Conservation (phyloP, 2,113 vertebrate genomes). For the Carollia perspicillata region DNA sequence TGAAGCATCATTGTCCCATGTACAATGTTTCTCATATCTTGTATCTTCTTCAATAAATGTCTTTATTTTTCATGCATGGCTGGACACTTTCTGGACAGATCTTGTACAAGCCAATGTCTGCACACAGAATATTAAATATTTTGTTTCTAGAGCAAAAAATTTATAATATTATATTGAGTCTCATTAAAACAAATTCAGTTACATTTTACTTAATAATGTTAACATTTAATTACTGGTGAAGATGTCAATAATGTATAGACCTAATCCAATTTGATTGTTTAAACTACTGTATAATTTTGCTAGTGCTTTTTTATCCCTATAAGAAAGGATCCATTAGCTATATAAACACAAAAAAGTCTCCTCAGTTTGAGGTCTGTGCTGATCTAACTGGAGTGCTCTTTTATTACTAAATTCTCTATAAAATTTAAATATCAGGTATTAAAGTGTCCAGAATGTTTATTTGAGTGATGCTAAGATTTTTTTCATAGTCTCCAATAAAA, state of each 20-base stretch:
- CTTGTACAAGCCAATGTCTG: not conserved
- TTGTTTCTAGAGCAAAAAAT: conserved; percentile 14
- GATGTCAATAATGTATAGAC: not conserved
- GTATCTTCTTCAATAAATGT: too few species aligned
- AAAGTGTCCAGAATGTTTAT: conserved; percentile 4
- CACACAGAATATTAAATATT: not conserved
- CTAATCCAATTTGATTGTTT: not conserved
- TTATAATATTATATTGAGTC: not conserved
- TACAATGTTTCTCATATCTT: too few species aligned
- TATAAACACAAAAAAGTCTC: not conserved
- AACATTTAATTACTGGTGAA: not conserved
- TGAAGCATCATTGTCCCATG: too few species aligned
- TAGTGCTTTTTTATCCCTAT: not conserved
- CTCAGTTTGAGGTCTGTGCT: not conserved
- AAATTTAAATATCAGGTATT: not conserved
- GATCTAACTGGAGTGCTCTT: not conserved
- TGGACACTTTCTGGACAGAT: too few species aligned
- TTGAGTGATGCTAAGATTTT: not conserved
- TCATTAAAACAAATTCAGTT: conserved; percentile 3
- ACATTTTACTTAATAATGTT: not conserved
- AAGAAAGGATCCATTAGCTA: not conserved
- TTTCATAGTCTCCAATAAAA: not conserved
- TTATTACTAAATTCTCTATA: not conserved
- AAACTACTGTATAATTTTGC: not conserved
- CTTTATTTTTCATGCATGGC: too few species aligned